Conservation (phyloP, 2,888 invertebrate species). For the Rugalucina vietnamica region DNA sequence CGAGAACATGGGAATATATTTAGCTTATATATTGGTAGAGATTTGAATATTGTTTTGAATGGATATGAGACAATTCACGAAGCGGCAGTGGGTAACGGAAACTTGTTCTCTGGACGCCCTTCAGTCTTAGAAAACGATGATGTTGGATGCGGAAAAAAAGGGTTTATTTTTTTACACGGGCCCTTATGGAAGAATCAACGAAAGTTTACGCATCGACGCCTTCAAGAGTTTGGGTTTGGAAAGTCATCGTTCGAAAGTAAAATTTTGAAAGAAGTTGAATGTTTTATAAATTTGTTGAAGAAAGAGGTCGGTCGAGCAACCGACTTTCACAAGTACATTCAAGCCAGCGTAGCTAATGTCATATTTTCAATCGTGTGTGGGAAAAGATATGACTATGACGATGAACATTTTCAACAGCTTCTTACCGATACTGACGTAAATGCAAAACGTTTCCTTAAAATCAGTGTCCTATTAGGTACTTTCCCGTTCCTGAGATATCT, state of each 20-base stretch:
- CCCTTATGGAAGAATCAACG: conserved; percentile 69
- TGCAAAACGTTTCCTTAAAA: conserved; percentile 48
- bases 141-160: conserved; percentile 14
- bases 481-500: conserved; percentile 59
- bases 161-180: conserved; percentile 60
- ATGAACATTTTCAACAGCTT: conserved; percentile 61
- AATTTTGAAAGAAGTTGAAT: conserved; percentile 61
- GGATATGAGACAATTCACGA: conserved; percentile 27
- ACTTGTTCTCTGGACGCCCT: conserved; percentile 34
- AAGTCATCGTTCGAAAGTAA: conserved; percentile 59
- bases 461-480: conserved; percentile 43
- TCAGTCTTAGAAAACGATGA: neutral
- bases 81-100: conserved; percentile 24
- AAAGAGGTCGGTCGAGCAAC: conserved; percentile 46
- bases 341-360: conserved; percentile 67
- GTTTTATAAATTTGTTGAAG: conserved; percentile 51
- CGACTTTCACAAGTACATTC: conserved; percentile 52
- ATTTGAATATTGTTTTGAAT: conserved; percentile 36
- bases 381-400: conserved; percentile 66
- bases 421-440: conserved; percentile 63
- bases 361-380: conserved; percentile 69
- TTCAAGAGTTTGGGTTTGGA: conserved; percentile 67
- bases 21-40: conserved; percentile 23
- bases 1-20: conserved; percentile 34
- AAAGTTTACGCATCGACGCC: conserved; percentile 55